Evolutionary conservation across 2,113 vertebrate species (phyloP).

Genomic region (Lepisosteus oculatus): DNA sequence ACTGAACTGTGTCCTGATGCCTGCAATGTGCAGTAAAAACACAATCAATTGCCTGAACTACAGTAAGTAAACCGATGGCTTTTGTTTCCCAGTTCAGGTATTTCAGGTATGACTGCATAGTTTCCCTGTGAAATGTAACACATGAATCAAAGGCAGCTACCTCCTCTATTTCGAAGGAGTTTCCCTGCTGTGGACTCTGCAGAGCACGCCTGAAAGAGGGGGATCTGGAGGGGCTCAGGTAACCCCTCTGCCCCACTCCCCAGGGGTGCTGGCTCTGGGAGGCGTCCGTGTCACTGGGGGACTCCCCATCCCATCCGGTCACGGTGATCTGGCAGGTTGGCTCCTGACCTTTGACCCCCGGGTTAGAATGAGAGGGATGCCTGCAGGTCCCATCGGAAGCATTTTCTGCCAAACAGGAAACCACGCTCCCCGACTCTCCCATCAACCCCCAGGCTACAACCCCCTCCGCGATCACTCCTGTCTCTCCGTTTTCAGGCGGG

Average conservation of each 20-base stretch:
- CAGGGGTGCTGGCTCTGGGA: not conserved
- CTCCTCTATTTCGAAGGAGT: slow-evolving; percentile 72
- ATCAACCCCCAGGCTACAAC: not conserved
- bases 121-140: not conserved
- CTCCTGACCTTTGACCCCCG: not conserved
- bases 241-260: slow-evolving; percentile 6
- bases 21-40: too few relatives aligned
- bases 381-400: not conserved
- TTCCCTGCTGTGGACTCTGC: slow-evolving; percentile 40
- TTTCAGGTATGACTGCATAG: not conserved
- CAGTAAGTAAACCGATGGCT: too few relatives aligned
- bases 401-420: not conserved
- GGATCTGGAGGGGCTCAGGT: slow-evolving; percentile 31
- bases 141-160: slow-evolving; percentile 41
- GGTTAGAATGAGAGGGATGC: not conserved
- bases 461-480: not conserved
- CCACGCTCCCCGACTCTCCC: not conserved
- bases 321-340: slow-evolving; percentile 50
- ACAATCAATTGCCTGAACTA: too few relatives aligned
- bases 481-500: not conserved
- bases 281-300: not conserved
- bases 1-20: too few relatives aligned
- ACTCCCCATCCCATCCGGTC: slow-evolving; percentile 49
- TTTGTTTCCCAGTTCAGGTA: too few relatives aligned
- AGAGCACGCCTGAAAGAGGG: slow-evolving; percentile 21